Base-by-base conservation (phyloP, 1,140 invertebrate species). In the Schlechtendalia chinensis region DNA sequence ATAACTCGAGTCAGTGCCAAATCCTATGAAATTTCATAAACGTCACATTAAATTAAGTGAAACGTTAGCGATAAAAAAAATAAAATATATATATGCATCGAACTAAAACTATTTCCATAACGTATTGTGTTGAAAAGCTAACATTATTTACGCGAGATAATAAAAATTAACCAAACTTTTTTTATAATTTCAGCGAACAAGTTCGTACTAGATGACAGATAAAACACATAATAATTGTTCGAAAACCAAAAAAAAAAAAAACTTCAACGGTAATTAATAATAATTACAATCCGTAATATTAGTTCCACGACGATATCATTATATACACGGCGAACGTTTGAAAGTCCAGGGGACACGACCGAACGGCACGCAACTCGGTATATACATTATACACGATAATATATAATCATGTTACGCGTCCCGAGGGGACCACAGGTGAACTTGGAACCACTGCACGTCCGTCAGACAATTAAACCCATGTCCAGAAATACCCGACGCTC, bases 391-490 rank as follows among this genome's bases (percentile, higher is more conserved):
- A 54, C 47, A 72, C 47, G 29, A 72, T 39, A 39, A 39, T 39
- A 39, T 54, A 22, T 72, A 54, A 72, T 72, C 69, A 54, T 54
- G 69, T 72, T 72, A 54, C 47, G 29, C 29, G 54, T 53, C 27
- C 69, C 69, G 12, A 27, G 22, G 75, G 39, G 58, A 79, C 39
- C 39, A 22, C 39, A n/a, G 58, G 58, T 63, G 72, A 75, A 61
- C 58, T 79, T 61, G 24, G 24, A 79, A 61, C 58, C 22, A 79
- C 75, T 63, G 75, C 72, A 75, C 39, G 56, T 39, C 75, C 24
- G 58, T 63, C 58, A 50, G 75, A 79, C 58, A 79, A 79, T 79
- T 79, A 79, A 79, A 79, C 75, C 75, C 24, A 50, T 79, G 75
- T 63, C 75, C 24, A 72, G 47, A n/a, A 29, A 54, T 53, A 22